Conservation (phyloP, 2,797 vertebrate genomes). For the Gallirallus australis region DNA sequence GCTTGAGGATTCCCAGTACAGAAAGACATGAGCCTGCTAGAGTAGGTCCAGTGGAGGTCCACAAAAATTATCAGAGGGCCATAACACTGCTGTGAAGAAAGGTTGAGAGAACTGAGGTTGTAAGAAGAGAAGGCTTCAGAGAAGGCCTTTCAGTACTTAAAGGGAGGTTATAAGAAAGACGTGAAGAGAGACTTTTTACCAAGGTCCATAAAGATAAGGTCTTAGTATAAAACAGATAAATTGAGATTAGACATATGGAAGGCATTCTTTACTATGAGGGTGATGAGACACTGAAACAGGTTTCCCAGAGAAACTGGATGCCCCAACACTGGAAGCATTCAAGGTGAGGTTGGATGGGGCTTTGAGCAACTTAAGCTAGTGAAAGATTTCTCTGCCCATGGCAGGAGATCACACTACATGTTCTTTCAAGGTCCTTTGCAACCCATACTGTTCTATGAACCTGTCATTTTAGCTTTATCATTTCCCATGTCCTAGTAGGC, state of each 20-base stretch:
- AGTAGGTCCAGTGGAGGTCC: background rate
- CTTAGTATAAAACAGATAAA: background rate
- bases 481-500: background rate
- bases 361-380: background rate
- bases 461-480: background rate
- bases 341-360: background rate
- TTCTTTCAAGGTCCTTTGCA: background rate
- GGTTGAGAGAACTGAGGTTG: background rate
- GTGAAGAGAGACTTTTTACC: background rate
- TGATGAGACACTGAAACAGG: background rate
- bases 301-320: background rate
- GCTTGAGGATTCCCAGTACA: background rate
- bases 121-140: background rate
- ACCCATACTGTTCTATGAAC: background rate
- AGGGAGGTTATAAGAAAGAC: background rate
- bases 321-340: background rate
- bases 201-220: background rate
- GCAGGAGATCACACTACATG: rapidly evolving
- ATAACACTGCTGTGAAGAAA: background rate
- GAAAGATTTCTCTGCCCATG: rapidly evolving
- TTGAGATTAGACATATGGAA: background rate
- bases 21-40: background rate
- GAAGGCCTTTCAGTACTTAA: background rate
- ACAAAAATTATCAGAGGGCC: background rate
- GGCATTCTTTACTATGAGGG: background rate